phyloP scores from a whole-genome alignment of 2,888 invertebrate species.

The Phyto melanocephala region DNA sequence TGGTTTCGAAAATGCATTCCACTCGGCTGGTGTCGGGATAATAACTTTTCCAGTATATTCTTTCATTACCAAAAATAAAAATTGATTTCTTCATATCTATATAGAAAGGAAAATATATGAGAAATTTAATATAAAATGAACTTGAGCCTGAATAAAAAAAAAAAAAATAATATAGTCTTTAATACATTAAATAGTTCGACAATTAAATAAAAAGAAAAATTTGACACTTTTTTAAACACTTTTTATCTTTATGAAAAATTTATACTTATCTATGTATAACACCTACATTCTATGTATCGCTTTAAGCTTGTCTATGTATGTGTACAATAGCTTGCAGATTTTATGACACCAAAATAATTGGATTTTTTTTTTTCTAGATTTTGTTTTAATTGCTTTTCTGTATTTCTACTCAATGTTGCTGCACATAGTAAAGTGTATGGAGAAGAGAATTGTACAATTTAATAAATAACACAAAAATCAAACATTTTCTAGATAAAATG shows the following conservation, averaged over 20 bases:
- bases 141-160: no score
- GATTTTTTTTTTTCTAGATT: slow-evolving; percentile 32
- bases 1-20: no score
- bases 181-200: no score
- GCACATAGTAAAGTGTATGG: neutral
- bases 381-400: slow-evolving; percentile 23
- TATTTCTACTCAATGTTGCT: neutral
- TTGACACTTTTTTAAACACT: slow-evolving; percentile 19
- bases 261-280: no score
- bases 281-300: neutral
- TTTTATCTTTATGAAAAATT: neutral
- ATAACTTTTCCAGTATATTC: no score
- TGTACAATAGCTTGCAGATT: neutral
- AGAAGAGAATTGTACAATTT: neutral
- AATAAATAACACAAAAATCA: neutral
- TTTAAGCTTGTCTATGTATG: neutral
- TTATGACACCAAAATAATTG: slow-evolving; percentile 63
- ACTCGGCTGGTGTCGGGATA: no score
- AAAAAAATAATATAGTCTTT: no score
- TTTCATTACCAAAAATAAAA: no score
- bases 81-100: no score
- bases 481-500: neutral
- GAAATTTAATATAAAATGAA: no score
- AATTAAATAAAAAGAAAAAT: no score
- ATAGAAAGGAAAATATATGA: no score